These are phyloP conservation scores for Callospermophilus lateralis DNA, from an alignment of 2,113 vertebrate species.

Conservation along the genomic window DNA sequence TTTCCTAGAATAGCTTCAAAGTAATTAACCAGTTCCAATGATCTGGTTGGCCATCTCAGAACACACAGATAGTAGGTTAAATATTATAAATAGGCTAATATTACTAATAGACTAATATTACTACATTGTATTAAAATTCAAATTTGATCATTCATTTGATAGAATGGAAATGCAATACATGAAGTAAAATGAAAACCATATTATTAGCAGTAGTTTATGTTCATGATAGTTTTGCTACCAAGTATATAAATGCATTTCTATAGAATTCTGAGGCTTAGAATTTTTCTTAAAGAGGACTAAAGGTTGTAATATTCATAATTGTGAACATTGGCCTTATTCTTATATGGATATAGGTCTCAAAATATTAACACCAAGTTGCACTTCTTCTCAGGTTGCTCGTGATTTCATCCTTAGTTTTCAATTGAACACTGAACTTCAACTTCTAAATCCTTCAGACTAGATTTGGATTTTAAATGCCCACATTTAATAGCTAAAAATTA, in stretches of 20 bases:
- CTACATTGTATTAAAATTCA: neutral
- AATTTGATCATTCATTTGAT: neutral
- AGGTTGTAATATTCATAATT: neutral
- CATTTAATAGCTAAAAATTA: conserved; percentile 41
- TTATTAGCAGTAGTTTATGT: neutral
- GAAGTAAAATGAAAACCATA: neutral
- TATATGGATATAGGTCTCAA: neutral
- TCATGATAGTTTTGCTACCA: neutral
- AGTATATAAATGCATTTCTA: neutral
- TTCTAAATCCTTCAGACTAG: neutral
- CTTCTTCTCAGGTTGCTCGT: neutral
- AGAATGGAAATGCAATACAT: neutral
- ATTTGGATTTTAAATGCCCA: conserved; percentile 12
- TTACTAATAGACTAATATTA: neutral
- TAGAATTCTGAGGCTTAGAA: neutral
- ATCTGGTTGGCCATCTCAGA: neutral
- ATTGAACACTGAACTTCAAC: neutral
- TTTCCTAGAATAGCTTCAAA: neutral
- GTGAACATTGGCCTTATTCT: neutral
- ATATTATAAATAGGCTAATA: neutral
- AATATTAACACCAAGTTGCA: neutral
- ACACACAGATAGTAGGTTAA: neutral
- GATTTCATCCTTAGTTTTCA: neutral
- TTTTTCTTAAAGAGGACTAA: neutral
- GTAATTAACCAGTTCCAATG: neutral